Conservation (phyloP, 2,797 vertebrate genomes). For the Ataeniobius toweri region DNA sequence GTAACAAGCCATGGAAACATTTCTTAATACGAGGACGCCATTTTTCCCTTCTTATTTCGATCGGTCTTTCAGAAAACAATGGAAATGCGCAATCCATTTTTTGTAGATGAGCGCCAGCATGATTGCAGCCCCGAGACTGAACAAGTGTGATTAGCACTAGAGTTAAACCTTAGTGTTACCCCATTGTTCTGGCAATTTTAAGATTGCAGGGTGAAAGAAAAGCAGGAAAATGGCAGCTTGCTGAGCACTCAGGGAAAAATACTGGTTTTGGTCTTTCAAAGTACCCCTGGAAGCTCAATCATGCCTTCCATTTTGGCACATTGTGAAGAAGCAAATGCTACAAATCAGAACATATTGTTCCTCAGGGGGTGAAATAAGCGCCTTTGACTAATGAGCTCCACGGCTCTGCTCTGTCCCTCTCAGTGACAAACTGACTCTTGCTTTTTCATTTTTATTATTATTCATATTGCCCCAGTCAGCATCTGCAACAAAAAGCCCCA, state of each 20-base stretch:
- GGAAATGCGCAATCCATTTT: constrained; percentile 41
- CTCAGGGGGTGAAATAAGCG: constrained; percentile 59
- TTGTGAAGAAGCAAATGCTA: constrained; percentile 73
- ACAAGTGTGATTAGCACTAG: constrained; percentile 46
- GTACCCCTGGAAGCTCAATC: constrained; percentile 71
- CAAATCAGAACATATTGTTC: constrained; percentile 82
- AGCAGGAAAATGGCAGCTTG: constrained; percentile 46
- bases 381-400: constrained; percentile 53
- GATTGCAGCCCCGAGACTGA: constrained; percentile 56
- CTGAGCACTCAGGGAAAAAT: constrained; percentile 64
- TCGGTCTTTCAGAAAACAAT: constrained; percentile 48
- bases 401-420: constrained; percentile 49
- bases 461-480: constrained; percentile 44
- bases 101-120: constrained; percentile 42
- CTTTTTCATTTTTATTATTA: constrained; percentile 34
- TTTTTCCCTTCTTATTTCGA: constrained; percentile 45
- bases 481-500: constrained; percentile 25
- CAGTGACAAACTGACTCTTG: constrained; percentile 54
- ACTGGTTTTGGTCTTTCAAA: constrained; percentile 64
- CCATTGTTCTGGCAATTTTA: constrained; percentile 68
- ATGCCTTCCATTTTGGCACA: constrained; percentile 71
- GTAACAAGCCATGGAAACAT: constrained; percentile 50
- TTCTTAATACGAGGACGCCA: constrained; percentile 46
- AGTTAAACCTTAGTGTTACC: constrained; percentile 59
- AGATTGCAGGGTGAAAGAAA: constrained; percentile 58